phyloP scores from a whole-genome alignment of 64 coral and sea anemone species.

The Dendronephthya gigantea region DNA sequence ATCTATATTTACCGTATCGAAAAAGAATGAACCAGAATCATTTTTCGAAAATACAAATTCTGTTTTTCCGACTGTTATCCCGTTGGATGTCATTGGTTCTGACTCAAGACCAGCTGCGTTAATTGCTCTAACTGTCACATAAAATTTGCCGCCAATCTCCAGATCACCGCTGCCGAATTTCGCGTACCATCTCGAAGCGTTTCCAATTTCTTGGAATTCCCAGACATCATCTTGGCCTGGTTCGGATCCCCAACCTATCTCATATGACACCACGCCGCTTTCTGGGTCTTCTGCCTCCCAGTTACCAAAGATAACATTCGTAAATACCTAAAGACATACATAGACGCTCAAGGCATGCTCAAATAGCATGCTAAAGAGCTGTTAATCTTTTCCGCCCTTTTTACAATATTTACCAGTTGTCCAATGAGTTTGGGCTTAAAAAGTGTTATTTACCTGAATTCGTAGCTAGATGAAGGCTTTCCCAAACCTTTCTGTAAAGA shows the following conservation, averaged over 20 bases:
- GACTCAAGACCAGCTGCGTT: constrained; percentile 82
- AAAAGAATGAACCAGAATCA: constrained; percentile 32
- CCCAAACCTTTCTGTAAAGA: too few relatives aligned
- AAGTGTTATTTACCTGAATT: too few relatives aligned
- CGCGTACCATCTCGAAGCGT: constrained; percentile 45
- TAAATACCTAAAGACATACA: constrained; percentile 76
- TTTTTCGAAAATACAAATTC: constrained; percentile 78
- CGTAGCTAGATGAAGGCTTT: too few relatives aligned
- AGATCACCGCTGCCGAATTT: constrained; percentile 51
- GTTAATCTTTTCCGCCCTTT: too few relatives aligned
- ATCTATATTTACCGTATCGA: constrained; percentile 50
- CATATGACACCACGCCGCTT: constrained; percentile 71
- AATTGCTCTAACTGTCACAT: constrained; percentile 22
- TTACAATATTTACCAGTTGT: too few relatives aligned
- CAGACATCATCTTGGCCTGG: neutral
- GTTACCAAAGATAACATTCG: constrained; percentile 86
- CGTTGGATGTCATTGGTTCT: constrained; percentile 61
- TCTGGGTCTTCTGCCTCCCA: constrained; percentile 60
- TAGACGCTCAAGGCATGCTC: too few relatives aligned
- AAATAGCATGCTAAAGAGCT: too few relatives aligned
- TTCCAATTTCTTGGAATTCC: constrained; percentile 2
- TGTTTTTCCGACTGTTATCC: constrained; percentile 75
- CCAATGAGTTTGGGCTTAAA: too few relatives aligned
- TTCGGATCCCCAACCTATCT: constrained; percentile 83
- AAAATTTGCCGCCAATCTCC: constrained; percentile 41